Base-by-base conservation (phyloP, 2,113 vertebrate species). In the Platichthys flesus region DNA sequence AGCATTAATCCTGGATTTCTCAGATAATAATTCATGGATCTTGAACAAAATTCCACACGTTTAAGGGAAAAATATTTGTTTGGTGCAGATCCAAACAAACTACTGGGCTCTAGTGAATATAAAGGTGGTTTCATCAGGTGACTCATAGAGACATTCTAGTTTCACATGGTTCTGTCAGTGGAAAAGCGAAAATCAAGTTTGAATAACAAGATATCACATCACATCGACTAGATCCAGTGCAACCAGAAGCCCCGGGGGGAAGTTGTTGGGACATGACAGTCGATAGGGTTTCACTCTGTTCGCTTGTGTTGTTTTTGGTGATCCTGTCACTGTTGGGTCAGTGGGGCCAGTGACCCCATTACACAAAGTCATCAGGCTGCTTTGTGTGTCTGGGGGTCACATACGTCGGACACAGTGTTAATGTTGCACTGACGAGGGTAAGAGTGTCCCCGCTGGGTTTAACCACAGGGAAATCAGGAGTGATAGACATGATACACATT, bases 231-330 rank as follows among this genome's bases (percentile, higher is more conserved):
- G 37, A 52, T 74, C 47, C 47, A 51, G 60, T 68, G 82, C 31
- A 51, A 58, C 47, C 52, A 20, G 45, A 60, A 69, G 67, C 67
- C 74, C 76, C 18, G 9, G 51, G 78, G 21, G 55, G 57, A 7
- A 60, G 59, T 59, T 65, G 59, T 58, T 56, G 61, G 52, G 13
- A 59, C 40, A 40, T 40, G 12, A 51, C n/a, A 64, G 79, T 66
- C 37, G 16, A 88, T 89, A 26, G 14, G 52, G 55, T 74, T 81
- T 86, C 51, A 61, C 66, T 61, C 37, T 10, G 51, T 21, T 35
- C 51, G 68, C 47, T 55, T 15, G 4, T 47, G 65, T 67, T 49
- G 45, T 78, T 68, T 37, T 65, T 4, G 2, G 58, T 47, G 68
- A 58, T 83, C 14, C 67, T 79, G 49, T 85, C 76, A 28, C 20